Conservation (phyloP, 2,113 vertebrate species). For the Climacteris rufus region DNA sequence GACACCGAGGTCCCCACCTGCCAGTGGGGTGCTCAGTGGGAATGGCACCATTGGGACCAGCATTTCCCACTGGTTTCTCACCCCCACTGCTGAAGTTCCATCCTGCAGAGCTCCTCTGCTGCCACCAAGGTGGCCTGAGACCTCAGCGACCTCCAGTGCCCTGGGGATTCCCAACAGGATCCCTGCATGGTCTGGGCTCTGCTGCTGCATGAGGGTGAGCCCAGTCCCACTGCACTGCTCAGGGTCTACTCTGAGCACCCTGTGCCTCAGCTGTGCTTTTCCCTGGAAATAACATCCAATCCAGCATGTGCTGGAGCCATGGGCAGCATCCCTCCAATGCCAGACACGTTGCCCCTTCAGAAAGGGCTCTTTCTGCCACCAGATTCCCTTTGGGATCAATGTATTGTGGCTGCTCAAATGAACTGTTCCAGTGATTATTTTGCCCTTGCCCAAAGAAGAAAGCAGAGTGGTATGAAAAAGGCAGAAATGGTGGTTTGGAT, state of each 20-base stretch:
- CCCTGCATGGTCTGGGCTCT: not conserved
- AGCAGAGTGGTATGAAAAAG: not conserved
- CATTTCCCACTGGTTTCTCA: not conserved
- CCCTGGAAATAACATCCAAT: not conserved
- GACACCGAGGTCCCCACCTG: not conserved
- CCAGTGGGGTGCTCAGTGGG: too few species aligned
- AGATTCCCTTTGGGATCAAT: not conserved
- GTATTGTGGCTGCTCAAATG: not conserved
- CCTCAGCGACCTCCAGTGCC: not conserved
- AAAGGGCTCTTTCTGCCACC: not conserved
- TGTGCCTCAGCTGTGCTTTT: not conserved
- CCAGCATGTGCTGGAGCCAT: accelerated
- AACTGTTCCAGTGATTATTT: not conserved
- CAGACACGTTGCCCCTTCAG: accelerated
- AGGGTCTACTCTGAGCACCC: not conserved
- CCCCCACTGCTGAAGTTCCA: not conserved
- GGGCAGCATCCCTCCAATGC: not conserved
- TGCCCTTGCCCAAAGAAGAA: not conserved
- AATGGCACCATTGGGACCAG: too few species aligned
- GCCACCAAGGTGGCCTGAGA: accelerated
- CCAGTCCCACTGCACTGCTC: not conserved
- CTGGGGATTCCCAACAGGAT: not conserved
- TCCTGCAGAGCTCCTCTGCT: not conserved
- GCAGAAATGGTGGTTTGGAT: accelerated
- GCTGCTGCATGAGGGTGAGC: not conserved